Conservation (phyloP, 2,797 vertebrate species). For the Chelmon rostratus region DNA sequence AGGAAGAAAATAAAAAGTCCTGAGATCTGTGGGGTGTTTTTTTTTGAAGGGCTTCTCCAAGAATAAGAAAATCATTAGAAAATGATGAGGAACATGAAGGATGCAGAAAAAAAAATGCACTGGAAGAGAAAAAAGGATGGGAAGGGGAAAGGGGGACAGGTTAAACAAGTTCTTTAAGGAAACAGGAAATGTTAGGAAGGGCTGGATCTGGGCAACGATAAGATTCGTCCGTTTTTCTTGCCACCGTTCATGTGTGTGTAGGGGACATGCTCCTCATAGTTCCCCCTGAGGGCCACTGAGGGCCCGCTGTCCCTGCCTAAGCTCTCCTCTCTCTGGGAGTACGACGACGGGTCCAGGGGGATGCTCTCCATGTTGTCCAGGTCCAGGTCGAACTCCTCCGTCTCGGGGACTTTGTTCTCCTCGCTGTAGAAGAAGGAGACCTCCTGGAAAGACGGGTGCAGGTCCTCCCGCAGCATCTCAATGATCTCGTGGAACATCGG, state of each 20-base stretch:
- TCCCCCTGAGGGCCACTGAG: constrained; percentile 90
- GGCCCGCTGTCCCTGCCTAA: constrained; percentile 90
- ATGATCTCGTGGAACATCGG: constrained; percentile 97
- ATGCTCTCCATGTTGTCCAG: constrained; percentile 99
- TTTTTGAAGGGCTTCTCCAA: constrained; percentile 80
- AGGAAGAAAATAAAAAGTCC: constrained; percentile 87
- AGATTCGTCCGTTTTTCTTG: constrained; percentile 96
- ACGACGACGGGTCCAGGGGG: constrained; percentile 94
- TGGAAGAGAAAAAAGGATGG: constrained; percentile 59
- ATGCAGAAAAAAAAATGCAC: constrained; percentile 64
- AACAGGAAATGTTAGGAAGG: constrained; percentile 92
- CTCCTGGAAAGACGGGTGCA: constrained; percentile 94
- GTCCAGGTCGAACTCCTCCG: constrained; percentile 96
- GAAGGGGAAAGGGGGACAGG: constrained; percentile 12
- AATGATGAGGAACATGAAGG: constrained; percentile 59
- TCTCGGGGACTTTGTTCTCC: constrained; percentile 96
- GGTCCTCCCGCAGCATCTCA: constrained; percentile 94
- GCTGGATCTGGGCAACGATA: constrained; percentile 93
- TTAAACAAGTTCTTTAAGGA: constrained; percentile 65
- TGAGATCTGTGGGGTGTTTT: constrained; percentile 87
- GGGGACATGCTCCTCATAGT: constrained; percentile 95
- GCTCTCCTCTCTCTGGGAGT: constrained; percentile 90
- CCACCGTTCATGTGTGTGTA: constrained; percentile 99
- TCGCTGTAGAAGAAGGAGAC: constrained; percentile 98
- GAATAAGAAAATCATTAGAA: constrained; percentile 79